phyloP scores from a whole-genome alignment of 1,140 invertebrate genomes.

The Geopemphigus sp. region DNA sequence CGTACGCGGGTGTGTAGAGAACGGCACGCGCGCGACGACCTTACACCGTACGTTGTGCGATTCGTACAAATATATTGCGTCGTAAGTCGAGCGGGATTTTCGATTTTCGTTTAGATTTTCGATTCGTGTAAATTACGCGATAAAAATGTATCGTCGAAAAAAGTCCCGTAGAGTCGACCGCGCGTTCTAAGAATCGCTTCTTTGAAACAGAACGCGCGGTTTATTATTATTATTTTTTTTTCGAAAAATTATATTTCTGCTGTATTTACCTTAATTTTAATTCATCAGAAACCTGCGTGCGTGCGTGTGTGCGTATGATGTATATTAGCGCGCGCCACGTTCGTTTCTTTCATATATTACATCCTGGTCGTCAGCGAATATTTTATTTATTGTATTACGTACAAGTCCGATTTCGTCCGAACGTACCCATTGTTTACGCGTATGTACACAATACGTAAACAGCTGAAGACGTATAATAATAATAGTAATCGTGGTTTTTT shows the following conservation, averaged over 20 bases:
- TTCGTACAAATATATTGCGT: too few relatives aligned
- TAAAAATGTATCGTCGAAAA: background rate
- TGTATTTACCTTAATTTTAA: slow-evolving; percentile 10
- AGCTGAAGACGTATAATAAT: background rate
- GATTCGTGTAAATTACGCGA: background rate
- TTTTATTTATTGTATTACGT: background rate
- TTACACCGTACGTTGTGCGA: too few relatives aligned
- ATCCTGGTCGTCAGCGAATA: slow-evolving; percentile 7
- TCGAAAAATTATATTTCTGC: background rate
- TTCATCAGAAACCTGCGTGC: background rate
- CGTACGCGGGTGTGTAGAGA: too few relatives aligned
- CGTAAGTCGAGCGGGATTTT: background rate
- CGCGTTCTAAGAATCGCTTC: background rate
- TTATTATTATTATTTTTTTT: too few relatives aligned
- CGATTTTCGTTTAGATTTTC: background rate
- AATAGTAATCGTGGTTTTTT: background rate
- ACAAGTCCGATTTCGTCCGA: background rate
- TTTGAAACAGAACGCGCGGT: background rate
- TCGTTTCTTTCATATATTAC: background rate
- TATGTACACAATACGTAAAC: background rate
- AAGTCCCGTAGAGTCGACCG: background rate
- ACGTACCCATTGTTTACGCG: background rate
- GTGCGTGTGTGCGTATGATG: background rate
- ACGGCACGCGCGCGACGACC: too few relatives aligned
- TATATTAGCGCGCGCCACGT: too few relatives aligned